Percentiles rank a stretch among this genome's conserved stretches.
phyloP scores from a whole-genome alignment of 1,140 invertebrate species.

The Drosophila kanapiae region DNA sequence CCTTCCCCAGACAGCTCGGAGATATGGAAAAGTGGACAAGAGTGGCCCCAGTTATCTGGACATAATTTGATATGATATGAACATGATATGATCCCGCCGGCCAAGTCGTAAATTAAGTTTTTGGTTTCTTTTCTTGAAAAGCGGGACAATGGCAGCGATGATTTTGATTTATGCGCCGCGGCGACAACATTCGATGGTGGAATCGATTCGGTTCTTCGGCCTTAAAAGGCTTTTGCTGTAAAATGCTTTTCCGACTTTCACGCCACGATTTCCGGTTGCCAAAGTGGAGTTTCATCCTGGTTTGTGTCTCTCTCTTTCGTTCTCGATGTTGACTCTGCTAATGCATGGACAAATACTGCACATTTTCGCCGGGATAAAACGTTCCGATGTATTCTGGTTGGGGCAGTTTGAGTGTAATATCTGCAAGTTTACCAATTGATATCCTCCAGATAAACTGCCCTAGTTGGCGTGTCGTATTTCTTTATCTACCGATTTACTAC shows the following conservation, averaged over 20 bases:
- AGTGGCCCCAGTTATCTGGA: conserved; percentile 27
- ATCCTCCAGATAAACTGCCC: not conserved
- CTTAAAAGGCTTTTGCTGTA: conserved; percentile 74
- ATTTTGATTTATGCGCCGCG: conserved; percentile 66
- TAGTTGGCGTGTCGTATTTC: not conserved
- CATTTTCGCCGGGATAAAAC: conserved; percentile 32
- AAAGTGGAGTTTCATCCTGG: conserved; percentile 6
- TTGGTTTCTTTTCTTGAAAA: conserved; percentile 34
- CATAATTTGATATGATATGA: conserved; percentile 64
- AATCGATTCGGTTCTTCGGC: conserved; percentile 39
- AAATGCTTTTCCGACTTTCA: conserved; percentile 65
- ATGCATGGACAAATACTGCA: conserved; percentile 78
- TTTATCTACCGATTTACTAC: not conserved
- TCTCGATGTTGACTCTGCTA: conserved; percentile 68
- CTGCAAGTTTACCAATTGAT: conserved; percentile 8
- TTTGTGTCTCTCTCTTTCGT: conserved; percentile 17
- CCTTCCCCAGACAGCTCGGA: conserved; percentile 6
- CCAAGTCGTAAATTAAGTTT: conserved; percentile 55
- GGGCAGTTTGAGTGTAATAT: not conserved
- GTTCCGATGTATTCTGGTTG: conserved; percentile 1
- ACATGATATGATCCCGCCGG: conserved; percentile 65
- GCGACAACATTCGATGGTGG: conserved; percentile 53
- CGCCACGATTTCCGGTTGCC: conserved; percentile 59
- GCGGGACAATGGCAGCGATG: conserved; percentile 18
- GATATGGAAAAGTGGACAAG: conserved; percentile 33